phyloP scores from a whole-genome alignment of 1,140 invertebrate genomes.

The Bombus waltoni region DNA sequence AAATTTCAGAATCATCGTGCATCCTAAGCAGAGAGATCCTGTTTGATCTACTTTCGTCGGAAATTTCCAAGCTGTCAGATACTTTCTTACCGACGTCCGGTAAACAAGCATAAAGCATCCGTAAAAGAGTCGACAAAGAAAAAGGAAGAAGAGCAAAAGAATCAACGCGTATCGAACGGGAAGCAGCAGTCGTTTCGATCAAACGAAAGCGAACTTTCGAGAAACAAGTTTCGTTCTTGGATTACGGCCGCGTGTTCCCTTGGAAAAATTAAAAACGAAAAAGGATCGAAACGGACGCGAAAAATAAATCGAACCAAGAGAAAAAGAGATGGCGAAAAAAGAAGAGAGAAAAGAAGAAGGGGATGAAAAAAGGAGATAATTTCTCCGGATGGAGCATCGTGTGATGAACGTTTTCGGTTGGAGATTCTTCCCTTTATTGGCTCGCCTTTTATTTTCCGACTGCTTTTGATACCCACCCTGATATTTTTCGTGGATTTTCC shows the following conservation, averaged over 20 bases:
- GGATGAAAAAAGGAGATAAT: conserved; percentile 2
- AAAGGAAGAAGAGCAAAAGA: too few species aligned
- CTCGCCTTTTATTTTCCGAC: background rate
- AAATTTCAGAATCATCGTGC: too few species aligned
- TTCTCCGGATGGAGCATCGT: background rate
- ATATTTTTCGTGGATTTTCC: background rate
- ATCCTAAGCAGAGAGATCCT: too few species aligned
- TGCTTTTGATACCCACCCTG: background rate
- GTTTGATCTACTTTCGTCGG: too few species aligned
- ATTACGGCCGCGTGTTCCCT: background rate
- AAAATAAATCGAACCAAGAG: background rate
- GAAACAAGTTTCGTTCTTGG: conserved; percentile 57
- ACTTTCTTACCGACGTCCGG: too few species aligned
- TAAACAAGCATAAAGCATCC: background rate
- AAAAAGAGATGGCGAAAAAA: background rate
- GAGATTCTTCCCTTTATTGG: conserved; percentile 5
- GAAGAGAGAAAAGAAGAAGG: background rate
- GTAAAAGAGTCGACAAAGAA: accelerated
- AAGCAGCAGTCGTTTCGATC: conserved; percentile 60
- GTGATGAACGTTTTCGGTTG: background rate
- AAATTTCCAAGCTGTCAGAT: too few species aligned
- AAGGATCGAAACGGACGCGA: background rate
- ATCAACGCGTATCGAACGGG: conserved; percentile 46
- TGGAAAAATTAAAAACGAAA: background rate
- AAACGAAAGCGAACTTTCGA: conserved; percentile 57